Conservation (phyloP, 2,888 invertebrate species). For the Sinohyriopsis cumingii region DNA sequence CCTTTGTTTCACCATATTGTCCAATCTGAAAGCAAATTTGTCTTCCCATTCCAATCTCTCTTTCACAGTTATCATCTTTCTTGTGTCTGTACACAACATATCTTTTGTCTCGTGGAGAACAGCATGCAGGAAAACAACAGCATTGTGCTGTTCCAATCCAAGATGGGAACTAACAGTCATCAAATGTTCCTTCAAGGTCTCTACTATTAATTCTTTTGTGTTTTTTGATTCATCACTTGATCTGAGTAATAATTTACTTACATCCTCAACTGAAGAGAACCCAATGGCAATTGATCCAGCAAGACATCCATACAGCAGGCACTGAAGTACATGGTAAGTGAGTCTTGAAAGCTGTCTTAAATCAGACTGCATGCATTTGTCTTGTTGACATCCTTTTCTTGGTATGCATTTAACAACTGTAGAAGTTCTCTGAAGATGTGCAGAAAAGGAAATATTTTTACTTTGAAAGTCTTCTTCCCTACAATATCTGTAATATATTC, state of each 20-base stretch:
- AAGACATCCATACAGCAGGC: not conserved
- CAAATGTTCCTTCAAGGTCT: conserved; percentile 4
- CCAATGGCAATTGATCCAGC: conserved; percentile 1
- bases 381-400: too few relatives aligned
- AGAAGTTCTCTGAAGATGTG: too few relatives aligned
- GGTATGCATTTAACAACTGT: too few relatives aligned
- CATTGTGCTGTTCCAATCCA: conserved; percentile 5
- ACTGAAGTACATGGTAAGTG: conserved; percentile 2
- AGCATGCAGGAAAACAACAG: conserved; percentile 12
- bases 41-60: conserved; percentile 10
- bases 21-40: conserved; percentile 4
- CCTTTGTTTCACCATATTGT: conserved; percentile 6
- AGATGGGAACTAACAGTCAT: not conserved
- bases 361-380: too few relatives aligned
- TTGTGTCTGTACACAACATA: conserved; percentile 2
- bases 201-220: too few relatives aligned
- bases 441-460: too few relatives aligned
- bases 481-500: too few relatives aligned
- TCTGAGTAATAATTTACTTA: not conserved
- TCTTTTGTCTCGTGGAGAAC: conserved; percentile 5
- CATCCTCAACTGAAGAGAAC: not conserved
- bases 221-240: not conserved
- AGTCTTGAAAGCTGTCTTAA: not conserved
- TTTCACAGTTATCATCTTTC: not conserved
- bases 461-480: too few relatives aligned